Evolutionary conservation across 1,140 invertebrate genomes (phyloP).

Genomic region (Psix sp.): DNA sequence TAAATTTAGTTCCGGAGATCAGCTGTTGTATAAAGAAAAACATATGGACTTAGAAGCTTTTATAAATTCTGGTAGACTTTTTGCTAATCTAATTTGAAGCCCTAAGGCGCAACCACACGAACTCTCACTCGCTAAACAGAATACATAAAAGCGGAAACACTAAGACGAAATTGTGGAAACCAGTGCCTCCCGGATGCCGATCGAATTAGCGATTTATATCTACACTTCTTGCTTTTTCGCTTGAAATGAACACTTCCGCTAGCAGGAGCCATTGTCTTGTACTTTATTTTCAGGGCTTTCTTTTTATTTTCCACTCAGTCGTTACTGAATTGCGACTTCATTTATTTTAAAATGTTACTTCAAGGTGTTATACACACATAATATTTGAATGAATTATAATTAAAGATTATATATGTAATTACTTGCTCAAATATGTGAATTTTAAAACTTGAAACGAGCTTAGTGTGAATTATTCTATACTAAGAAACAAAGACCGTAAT

Average conservation of each 20-base stretch:
- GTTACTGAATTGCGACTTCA: constrained; percentile 49
- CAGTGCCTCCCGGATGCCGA: constrained; percentile 56
- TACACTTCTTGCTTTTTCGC: constrained; percentile 50
- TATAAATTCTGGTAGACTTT: too few relatives aligned
- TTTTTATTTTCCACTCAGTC: constrained; percentile 45
- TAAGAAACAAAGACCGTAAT: constrained; percentile 40
- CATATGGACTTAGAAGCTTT: constrained; percentile 40
- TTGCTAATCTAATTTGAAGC: constrained; percentile 49
- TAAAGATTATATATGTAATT: constrained; percentile 31
- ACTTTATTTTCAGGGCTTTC: constrained; percentile 40
- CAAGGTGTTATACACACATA: constrained; percentile 49
- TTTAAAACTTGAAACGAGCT: constrained; percentile 8
- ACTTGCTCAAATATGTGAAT: constrained; percentile 42
- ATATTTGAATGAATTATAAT: constrained; percentile 42
- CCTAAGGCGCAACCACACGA: constrained; percentile 64
- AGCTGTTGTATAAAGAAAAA: constrained; percentile 61
- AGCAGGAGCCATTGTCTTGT: constrained; percentile 36
- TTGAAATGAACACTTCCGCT: constrained; percentile 55
- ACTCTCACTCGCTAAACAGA: constrained; percentile 41
- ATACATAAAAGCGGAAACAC: constrained; percentile 49
- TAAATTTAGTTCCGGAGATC: constrained; percentile 69
- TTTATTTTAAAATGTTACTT: constrained; percentile 33
- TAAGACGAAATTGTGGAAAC: constrained; percentile 50
- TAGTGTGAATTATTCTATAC: constrained; percentile 15
- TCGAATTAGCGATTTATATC: constrained; percentile 58